Conservation (phyloP, 1,140 invertebrate species). For the Drosophila azteca region DNA sequence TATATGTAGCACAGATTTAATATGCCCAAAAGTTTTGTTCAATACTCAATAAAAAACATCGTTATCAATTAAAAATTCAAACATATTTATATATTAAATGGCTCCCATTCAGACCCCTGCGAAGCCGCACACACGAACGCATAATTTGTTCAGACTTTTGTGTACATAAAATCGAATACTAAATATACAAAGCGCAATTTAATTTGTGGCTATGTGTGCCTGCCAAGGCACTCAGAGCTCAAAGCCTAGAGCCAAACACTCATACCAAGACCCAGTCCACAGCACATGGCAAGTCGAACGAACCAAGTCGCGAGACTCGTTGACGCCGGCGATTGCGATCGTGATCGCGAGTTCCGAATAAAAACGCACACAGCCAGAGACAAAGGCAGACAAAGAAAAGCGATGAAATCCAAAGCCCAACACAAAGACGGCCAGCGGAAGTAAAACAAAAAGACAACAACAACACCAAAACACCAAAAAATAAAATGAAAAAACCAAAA, state of each 20-base stretch:
- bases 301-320: slow-evolving; percentile 36
- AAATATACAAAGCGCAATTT: slow-evolving; percentile 30
- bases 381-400: slow-evolving; percentile 46
- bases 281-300: slow-evolving; percentile 7
- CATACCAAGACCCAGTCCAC: background rate
- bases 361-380: slow-evolving; percentile 30
- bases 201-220: slow-evolving; percentile 23
- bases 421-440: slow-evolving; percentile 28
- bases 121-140: slow-evolving; percentile 9
- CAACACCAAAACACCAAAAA: slow-evolving; percentile 17
- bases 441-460: slow-evolving; percentile 32
- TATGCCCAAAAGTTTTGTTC: too few species aligned
- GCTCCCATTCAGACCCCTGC: slow-evolving; percentile 6
- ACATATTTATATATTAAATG: slow-evolving; percentile 7
- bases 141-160: slow-evolving; percentile 28
- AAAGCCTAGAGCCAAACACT: background rate
- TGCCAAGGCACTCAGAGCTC: slow-evolving; percentile 24
- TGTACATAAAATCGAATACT: slow-evolving; percentile 37
- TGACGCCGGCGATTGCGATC: slow-evolving; percentile 33
- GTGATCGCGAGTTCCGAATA: slow-evolving; percentile 36
- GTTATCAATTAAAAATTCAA: background rate
- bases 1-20: too few species aligned
- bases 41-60: too few species aligned
- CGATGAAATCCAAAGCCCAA: slow-evolving; percentile 29
- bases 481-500: slow-evolving; percentile 18